phyloP scores from a whole-genome alignment of 1,140 invertebrate genomes.

The Drosophila sturtevanti region DNA sequence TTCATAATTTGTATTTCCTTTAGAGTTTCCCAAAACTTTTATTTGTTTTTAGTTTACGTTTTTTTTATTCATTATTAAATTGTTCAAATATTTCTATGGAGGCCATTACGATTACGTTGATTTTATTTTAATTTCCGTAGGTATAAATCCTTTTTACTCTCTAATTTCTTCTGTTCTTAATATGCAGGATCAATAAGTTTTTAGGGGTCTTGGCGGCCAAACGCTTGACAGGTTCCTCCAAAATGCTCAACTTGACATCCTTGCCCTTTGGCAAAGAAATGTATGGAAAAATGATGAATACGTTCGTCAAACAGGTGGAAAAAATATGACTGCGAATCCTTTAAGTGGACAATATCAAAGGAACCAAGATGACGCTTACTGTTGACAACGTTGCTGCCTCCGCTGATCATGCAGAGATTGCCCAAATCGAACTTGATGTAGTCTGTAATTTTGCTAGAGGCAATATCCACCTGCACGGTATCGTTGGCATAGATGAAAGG shows the following conservation, averaged over 20 bases:
- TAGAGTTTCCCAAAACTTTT: background rate
- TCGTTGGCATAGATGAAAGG: constrained; percentile 98
- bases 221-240: constrained; percentile 99
- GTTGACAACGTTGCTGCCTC: constrained; percentile 97
- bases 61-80: no score
- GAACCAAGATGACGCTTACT: constrained; percentile 99
- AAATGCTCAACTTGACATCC: constrained; percentile 98
- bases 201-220: constrained; percentile 90
- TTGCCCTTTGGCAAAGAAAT: constrained; percentile 98
- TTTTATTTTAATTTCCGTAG: constrained; percentile 70
- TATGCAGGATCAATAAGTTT: constrained; percentile 36
- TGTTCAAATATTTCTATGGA: no score
- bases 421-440: constrained; percentile 99
- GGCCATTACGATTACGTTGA: no score
- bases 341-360: constrained; percentile 99
- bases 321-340: constrained; percentile 97
- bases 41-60: no score
- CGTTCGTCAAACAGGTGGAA: constrained; percentile 98
- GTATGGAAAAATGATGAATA: constrained; percentile 99
- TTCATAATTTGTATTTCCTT: no score
- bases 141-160: constrained; percentile 72
- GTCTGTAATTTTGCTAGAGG: constrained; percentile 97
- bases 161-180: constrained; percentile 37
- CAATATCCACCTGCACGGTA: constrained; percentile 97
- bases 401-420: constrained; percentile 99